phyloP scores from a whole-genome alignment of 1,140 invertebrate genomes.

The Orius insidiosus region DNA sequence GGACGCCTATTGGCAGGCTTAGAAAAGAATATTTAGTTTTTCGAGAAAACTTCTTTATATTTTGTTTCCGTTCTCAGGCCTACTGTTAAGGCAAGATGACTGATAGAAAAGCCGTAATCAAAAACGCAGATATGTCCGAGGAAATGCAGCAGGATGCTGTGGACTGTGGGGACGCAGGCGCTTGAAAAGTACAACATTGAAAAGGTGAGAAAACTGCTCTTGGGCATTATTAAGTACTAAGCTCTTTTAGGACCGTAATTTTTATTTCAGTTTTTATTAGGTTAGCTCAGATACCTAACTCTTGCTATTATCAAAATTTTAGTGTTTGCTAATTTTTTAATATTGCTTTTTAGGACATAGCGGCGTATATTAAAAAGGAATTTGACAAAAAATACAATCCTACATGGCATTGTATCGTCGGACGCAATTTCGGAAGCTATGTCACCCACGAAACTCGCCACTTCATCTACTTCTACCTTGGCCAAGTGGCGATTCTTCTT shows the following conservation, averaged over 20 bases:
- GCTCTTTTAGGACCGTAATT: too few relatives aligned
- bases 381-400: conserved; percentile 98
- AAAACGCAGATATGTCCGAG: conserved; percentile 99
- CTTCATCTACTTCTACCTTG: conserved; percentile 94
- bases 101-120: conserved; percentile 97
- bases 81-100: conserved; percentile 49
- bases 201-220: too few relatives aligned
- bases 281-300: too few relatives aligned
- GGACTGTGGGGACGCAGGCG: conserved; percentile 92
- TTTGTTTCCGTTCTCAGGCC: too few relatives aligned
- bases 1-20: too few relatives aligned
- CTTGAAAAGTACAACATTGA: conserved; percentile 99
- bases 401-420: conserved; percentile 95
- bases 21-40: too few relatives aligned
- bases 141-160: conserved; percentile 99
- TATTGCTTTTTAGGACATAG: conserved; percentile 63
- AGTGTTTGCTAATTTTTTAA: too few relatives aligned
- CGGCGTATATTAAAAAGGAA: conserved; percentile 94
- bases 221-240: too few relatives aligned
- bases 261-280: too few relatives aligned
- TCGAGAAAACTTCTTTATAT: too few relatives aligned
- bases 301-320: too few relatives aligned
- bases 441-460: conserved; percentile 94
- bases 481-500: conserved; percentile 90
- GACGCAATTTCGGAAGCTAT: conserved; percentile 85